Evolutionary conservation across 2,888 invertebrate genomes (phyloP), one percentile per base, ranked within the genome.

Genomic region (Tridacna crocea): DNA sequence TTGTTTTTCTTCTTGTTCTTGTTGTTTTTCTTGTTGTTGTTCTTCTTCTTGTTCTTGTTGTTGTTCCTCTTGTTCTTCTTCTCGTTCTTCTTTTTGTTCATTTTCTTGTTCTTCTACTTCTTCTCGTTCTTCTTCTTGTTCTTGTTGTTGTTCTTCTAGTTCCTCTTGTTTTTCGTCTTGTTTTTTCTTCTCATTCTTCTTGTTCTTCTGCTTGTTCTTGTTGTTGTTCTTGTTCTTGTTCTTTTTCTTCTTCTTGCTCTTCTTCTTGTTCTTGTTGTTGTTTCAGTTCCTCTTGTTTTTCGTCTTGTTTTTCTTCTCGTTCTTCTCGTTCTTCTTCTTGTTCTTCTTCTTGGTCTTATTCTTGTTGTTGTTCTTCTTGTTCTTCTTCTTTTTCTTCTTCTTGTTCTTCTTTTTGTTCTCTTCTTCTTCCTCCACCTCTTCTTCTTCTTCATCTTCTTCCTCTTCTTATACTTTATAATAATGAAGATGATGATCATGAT

Each of bases 341-440:
- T 70, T 60, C n/a, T 60, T 60, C 60, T 60, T 13, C n/a, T 19
- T 60, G 10, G 12, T 60, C n/a, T 11, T 13, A 10, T 60, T 60
- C 60, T 60, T 60, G 15, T 36, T 12, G 36, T 47, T 70, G 15
- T 70, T 46, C 47, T 36, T 70, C 17, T 70, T 46, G n/a, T 70
- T 70, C 19, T 70, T 70, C 19, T 46, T 8, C 36, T 17, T 70
- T 15, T 70, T 70, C 47, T 70, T n/a, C n/a, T n/a, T n/a, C n/a
- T n/a, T n/a, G n/a, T n/a, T n/a, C n/a, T n/a, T n/a, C n/a, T n/a
- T n/a, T n/a, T n/a, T n/a, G n/a, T n/a, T n/a, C n/a, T n/a, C n/a
- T n/a, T n/a, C n/a, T n/a, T n/a, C n/a, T n/a, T n/a, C n/a, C n/a
- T n/a, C n/a, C n/a, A n/a, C n/a, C n/a, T n/a, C n/a, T n/a, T n/a